These are phyloP conservation scores for Helicoverpa zea DNA, from an alignment of 1,140 invertebrate species.

Conservation along the genomic window DNA sequence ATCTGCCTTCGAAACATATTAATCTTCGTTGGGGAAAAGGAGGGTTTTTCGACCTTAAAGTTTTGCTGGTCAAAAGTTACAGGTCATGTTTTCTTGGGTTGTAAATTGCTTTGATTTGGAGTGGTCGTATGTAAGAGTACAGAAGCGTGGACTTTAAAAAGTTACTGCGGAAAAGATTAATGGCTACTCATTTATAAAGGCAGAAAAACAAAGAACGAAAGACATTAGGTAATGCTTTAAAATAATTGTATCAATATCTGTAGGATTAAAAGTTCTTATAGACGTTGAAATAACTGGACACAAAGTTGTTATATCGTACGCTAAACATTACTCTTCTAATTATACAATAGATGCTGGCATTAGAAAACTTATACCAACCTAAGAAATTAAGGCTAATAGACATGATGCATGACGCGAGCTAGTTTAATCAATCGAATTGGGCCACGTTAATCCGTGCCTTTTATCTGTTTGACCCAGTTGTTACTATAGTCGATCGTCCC, in stretches of 20 bases:
- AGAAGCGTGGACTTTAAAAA: background rate
- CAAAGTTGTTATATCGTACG: background rate
- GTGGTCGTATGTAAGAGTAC: background rate
- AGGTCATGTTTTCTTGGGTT: slow-evolving; percentile 11
- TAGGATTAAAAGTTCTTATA: background rate
- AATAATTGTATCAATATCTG: background rate
- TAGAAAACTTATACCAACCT: background rate
- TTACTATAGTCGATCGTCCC: slow-evolving; percentile 57
- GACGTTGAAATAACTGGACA: too few species aligned
- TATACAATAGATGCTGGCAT: slow-evolving; percentile 7
- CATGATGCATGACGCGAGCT: slow-evolving; percentile 27
- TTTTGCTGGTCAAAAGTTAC: slow-evolving; percentile 41
- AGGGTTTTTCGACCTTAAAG: slow-evolving; percentile 30
- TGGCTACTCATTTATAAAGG: background rate
- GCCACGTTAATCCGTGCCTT: slow-evolving; percentile 58
- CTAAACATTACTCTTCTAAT: background rate
- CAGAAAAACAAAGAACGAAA: background rate
- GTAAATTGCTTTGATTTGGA: slow-evolving; percentile 30
- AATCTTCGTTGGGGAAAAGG: slow-evolving; percentile 38
- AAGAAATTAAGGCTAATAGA: slow-evolving; percentile 35
- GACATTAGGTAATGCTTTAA: background rate
- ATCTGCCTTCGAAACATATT: slow-evolving; percentile 49
- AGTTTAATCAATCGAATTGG: slow-evolving; percentile 62
- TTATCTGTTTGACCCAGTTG: slow-evolving; percentile 61
- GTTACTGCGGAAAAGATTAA: background rate